Base-by-base conservation (phyloP, 2,797 vertebrate genomes). In the Pagetopsis macropterus region DNA sequence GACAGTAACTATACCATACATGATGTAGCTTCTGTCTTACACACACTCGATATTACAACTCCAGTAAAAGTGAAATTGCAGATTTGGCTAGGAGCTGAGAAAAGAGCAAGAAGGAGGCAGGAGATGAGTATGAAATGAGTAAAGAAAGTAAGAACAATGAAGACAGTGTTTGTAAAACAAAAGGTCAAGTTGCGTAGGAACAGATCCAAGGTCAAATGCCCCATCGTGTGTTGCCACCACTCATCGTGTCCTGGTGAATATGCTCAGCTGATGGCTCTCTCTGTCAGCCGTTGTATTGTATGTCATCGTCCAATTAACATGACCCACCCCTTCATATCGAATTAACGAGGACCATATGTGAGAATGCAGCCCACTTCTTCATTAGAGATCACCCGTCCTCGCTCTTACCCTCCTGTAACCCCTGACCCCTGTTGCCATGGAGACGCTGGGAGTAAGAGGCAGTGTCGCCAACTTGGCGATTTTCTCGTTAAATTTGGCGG, bases 371-470 rank as follows among this genome's bases (percentile, higher is more conserved):
- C 51, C 69, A 41, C 55, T 59, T 70, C 72, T 62, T 72, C 50
- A 70, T 76, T 72, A 74, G n/a, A 75, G 45, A 61, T 56, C 68
- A 64, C 68, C 66, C 58, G 15, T 55, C 60, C 64, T 59, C 14
- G 3, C 65, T 72, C 62, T 45, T 64, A 63, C 69, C 76, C 75
- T 57, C 45, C 5, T 11, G 68, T 82, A 52, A 91, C 78, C 83
- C 19, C 67, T 86, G 86, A 84, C 84, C 89, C 72, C 62, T 13
- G 88, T 87, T 82, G 81, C 85, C 67, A 70, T 76, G 83, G 83
- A 63, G 71, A 83, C 3, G 62, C 54, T 10, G 48, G 48, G 70
- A 81, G 21, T 21, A 21, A 21, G 21, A 21, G 21, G 21, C 21
- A 21, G 21, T 21, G 21, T 21, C 21, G 21, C 21, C 21, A 21